These are phyloP conservation scores for Idris sp. DNA, from an alignment of 1,140 invertebrate species.

Conservation along the genomic window DNA sequence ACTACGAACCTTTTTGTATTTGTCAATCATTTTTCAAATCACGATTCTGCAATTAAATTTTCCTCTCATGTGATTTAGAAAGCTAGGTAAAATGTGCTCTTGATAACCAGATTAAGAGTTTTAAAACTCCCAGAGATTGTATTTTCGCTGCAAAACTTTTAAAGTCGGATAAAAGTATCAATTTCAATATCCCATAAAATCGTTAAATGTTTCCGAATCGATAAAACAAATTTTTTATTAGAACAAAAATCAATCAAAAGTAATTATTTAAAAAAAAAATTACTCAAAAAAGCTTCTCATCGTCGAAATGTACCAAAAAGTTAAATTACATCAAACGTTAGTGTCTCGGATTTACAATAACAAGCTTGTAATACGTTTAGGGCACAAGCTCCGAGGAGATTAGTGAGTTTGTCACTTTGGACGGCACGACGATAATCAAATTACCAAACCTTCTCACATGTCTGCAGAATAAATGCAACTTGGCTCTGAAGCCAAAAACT, in stretches of 20 bases:
- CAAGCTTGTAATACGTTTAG: constrained; percentile 55
- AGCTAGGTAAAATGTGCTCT: constrained; percentile 30
- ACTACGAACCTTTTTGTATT: constrained; percentile 19
- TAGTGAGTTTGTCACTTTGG: constrained; percentile 55
- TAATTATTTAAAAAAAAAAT: not conserved
- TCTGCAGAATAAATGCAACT: constrained; percentile 42
- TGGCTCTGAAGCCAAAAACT: no score
- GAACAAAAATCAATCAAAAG: no score
- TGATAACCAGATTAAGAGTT: constrained; percentile 34
- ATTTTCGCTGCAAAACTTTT: constrained; percentile 3
- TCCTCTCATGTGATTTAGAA: constrained; percentile 20
- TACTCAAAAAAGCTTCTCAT: not conserved
- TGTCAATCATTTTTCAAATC: constrained; percentile 24
- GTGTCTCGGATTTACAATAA: constrained; percentile 52
- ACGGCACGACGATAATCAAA: constrained; percentile 48
- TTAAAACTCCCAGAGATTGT: constrained; percentile 7
- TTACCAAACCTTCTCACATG: constrained; percentile 45
- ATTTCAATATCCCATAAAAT: not conserved
- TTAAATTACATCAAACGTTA: constrained; percentile 48
- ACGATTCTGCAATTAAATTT: constrained; percentile 19
- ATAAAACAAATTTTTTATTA: no score
- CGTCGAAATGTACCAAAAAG: constrained; percentile 17
- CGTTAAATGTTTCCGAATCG: no score
- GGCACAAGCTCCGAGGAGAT: constrained; percentile 35
- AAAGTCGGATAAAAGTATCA: constrained; percentile 6